Evolutionary conservation across 2,888 invertebrate genomes (phyloP), one percentile per base, ranked within the genome.

Genomic region (Agrilus cyanescens): DNA sequence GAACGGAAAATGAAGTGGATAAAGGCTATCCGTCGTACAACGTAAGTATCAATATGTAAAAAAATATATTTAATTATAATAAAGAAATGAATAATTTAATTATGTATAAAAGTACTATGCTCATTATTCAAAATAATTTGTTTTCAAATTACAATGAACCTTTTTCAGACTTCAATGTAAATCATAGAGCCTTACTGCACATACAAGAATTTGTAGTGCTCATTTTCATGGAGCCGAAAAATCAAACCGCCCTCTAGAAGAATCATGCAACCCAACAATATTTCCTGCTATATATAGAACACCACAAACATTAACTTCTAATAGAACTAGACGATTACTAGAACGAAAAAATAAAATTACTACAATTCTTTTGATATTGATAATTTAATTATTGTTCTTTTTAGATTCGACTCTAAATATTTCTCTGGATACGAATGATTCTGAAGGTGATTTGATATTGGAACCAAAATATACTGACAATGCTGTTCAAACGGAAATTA

Each of bases 161-260:
- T 36, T 36, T 15, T 36, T 15, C 16, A 36, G 37, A 18, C 5
- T 12, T 15, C 15, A 36, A 15, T 12, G 37, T 15, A 36, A 36
- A 36, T 16, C 18, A 16, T 14, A 15, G 37, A 16, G 18, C 6
- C 37, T 15, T 16, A 5, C 3, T 16, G 15, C 14, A 36, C 14
- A 36, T 16, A 16, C 14, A 15, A 14, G 37, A 16, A 36, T 36
- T 16, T 36, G 37, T 8, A 36, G 37, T 36, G 37, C 37, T 36
- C 37, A 36, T 36, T 36, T 36, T 36, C 12, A 6, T 36, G 37
- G 37, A 36, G 37, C 14, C 14, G 37, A 36, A 15, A 36, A 36
- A 36, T 36, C 37, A 15, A 36, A 36, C 16, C 37, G 14, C 18
- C 37, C 37, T 15, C 16, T 15, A 15, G 18, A 36, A 15, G 16